Evolutionary conservation across 64 coral and sea anemone genomes (phyloP).

Genomic region (Pachyseris speciosa): DNA sequence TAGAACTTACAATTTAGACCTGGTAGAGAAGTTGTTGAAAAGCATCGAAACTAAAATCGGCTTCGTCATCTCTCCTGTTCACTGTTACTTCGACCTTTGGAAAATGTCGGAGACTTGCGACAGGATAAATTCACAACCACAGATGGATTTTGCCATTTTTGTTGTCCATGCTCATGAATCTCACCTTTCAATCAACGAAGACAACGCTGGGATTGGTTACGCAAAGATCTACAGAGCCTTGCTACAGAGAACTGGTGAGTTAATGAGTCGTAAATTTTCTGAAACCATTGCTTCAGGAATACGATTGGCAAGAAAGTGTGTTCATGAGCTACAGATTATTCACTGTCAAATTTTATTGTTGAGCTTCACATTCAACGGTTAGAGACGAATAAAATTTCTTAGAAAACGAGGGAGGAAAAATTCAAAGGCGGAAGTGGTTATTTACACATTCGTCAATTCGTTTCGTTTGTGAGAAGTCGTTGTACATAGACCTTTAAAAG

Average conservation of each 20-base stretch:
- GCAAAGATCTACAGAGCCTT: slow-evolving; percentile 73
- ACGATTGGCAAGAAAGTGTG: no score
- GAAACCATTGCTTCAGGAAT: no score
- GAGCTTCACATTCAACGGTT: no score
- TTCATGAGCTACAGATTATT: neutral
- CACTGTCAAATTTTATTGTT: neutral
- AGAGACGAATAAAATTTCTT: no score
- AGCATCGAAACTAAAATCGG: neutral
- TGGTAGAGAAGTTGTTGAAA: slow-evolving; percentile 27
- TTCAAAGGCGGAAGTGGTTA: no score
- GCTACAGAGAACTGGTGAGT: slow-evolving; percentile 56
- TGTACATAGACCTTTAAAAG: no score
- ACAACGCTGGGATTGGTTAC: slow-evolving; percentile 73
- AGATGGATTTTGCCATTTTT: slow-evolving; percentile 70
- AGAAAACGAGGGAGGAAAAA: no score
- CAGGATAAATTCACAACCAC: neutral
- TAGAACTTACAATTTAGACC: slow-evolving; percentile 45
- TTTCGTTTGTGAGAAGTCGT: no score
- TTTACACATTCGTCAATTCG: no score
- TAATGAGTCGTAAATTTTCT: neutral
- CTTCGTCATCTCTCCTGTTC: neutral
- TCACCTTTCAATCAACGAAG: slow-evolving; percentile 67
- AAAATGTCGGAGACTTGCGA: slow-evolving; percentile 44
- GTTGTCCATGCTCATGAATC: slow-evolving; percentile 88
- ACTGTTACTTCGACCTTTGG: slow-evolving; percentile 62